Base-by-base conservation (phyloP, 2,888 invertebrate genomes). In the Hololepta plana region DNA sequence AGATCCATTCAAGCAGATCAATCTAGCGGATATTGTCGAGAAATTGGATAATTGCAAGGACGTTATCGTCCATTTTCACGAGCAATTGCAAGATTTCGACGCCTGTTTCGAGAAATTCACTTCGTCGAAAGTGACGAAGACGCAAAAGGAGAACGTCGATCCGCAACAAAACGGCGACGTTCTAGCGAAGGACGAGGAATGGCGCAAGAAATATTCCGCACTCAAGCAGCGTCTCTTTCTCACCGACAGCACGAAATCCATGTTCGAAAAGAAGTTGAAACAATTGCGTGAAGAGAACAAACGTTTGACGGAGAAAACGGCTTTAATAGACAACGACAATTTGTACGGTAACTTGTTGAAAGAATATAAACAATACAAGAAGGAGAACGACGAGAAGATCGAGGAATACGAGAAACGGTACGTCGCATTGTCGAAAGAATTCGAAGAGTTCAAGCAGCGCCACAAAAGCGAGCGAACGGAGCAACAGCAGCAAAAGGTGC, bases 281-380 rank as follows among this genome's bases (percentile, higher is more conserved):
- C 44, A 44, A 35, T 27, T 47, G 24, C 36, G 41, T 2, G 43
- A 44, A 21, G 47, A 49, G 28, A 44, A 42, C 20, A 41, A 43
- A 28, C 39, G 35, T 24, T 29, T 38, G n/a, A 17, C 30, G 4
- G 21, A 33, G 10, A 8, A 15, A 16, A 23, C 17, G 5, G n/a
- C n/a, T n/a, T n/a, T n/a, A n/a, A n/a, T n/a, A n/a, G n/a, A n/a
- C n/a, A n/a, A 30, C 13, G 10, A 15, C 22, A 8, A 4, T 22
- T n/a, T n/a, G n/a, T n/a, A n/a, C n/a, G n/a, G n/a, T n/a, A n/a
- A n/a, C n/a, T n/a, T n/a, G n/a, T n/a, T n/a, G n/a, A n/a, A n/a
- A n/a, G n/a, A n/a, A n/a, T n/a, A n/a, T n/a, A n/a, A n/a, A n/a
- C n/a, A n/a, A 5, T 25, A 5, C 17, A 29, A 36, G 23, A 12